A percentile compares a stretch with the other conserved stretches of the same genome.
phyloP scores from a whole-genome alignment of 2,113 vertebrate species.

The Vireo altiloquus region DNA sequence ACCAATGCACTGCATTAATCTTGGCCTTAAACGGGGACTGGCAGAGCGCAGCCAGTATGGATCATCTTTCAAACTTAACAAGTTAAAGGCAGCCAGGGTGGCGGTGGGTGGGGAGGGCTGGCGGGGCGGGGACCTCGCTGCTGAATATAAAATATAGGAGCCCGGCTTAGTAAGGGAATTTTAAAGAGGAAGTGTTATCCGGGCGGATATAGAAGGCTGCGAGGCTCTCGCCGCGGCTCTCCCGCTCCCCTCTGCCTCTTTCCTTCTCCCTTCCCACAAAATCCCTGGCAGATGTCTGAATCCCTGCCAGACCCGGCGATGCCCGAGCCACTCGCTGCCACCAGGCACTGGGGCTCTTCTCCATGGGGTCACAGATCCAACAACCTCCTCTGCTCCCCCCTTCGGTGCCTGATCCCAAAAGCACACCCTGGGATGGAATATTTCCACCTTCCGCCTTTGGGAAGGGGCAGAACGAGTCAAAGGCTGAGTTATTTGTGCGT shows the following conservation, averaged over 20 bases:
- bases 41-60: slow-evolving; percentile 70
- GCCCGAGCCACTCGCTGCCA: background rate
- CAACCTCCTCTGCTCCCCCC: background rate
- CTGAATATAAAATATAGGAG: slow-evolving; percentile 46
- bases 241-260: background rate
- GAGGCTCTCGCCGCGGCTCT: background rate
- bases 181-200: slow-evolving; percentile 22
- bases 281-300: slow-evolving; percentile 43
- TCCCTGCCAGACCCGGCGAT: background rate
- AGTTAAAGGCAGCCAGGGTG: slow-evolving; percentile 41
- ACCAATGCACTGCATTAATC: slow-evolving; percentile 87
- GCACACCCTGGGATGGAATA: fast-evolving
- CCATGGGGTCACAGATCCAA: background rate
- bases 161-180: slow-evolving; percentile 44
- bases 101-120: background rate
- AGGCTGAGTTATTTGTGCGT: background rate
- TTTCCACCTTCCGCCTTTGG: background rate
- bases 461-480: background rate
- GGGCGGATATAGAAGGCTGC: background rate
- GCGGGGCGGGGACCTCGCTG: background rate
- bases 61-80: slow-evolving; percentile 77
- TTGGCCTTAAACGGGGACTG: slow-evolving; percentile 80
- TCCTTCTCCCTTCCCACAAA: background rate
- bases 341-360: background rate
- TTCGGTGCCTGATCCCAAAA: background rate